phyloP scores from a whole-genome alignment of 2,888 invertebrate genomes.

The Cephus rjabovi region DNA sequence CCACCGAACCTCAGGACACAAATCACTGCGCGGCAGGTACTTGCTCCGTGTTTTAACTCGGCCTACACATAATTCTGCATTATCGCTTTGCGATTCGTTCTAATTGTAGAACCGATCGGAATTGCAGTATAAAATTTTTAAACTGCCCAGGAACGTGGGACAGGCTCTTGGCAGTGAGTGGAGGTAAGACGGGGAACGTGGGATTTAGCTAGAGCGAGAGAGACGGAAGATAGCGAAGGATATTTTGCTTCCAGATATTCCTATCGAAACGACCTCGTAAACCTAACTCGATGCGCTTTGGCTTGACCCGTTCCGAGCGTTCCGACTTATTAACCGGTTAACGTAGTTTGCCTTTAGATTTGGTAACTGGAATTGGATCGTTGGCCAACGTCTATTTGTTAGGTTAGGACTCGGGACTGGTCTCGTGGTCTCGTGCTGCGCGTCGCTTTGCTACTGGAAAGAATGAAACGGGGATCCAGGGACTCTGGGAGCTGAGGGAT shows the following conservation, averaged over 20 bases:
- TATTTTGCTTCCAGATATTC: constrained; percentile 29
- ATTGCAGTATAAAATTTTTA: neutral
- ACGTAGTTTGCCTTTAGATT: constrained; percentile 40
- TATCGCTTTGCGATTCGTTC: constrained; percentile 46
- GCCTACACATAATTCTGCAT: constrained; percentile 51
- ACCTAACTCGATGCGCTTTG: constrained; percentile 33
- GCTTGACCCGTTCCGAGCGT: constrained; percentile 11
- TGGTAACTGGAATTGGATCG: constrained; percentile 38
- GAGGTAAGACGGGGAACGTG: neutral
- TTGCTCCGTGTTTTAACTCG: constrained; percentile 43
- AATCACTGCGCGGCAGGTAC: constrained; percentile 26
- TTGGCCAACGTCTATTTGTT: constrained; percentile 27
- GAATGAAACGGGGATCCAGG: neutral
- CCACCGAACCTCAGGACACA: constrained; percentile 29
- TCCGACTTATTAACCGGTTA: constrained; percentile 37
- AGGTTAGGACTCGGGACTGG: constrained; percentile 29
- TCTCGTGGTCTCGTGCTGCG: neutral
- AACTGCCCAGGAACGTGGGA: neutral
- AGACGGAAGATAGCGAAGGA: neutral
- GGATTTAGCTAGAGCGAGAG: neutral
- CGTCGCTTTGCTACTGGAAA: neutral
- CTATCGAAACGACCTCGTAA: constrained; percentile 33
- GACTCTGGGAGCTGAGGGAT: neutral
- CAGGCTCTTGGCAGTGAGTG: neutral
- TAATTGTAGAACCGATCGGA: constrained; percentile 41